Conservation (phyloP, 2,888 invertebrate genomes). For the Fabriciana adippe region DNA sequence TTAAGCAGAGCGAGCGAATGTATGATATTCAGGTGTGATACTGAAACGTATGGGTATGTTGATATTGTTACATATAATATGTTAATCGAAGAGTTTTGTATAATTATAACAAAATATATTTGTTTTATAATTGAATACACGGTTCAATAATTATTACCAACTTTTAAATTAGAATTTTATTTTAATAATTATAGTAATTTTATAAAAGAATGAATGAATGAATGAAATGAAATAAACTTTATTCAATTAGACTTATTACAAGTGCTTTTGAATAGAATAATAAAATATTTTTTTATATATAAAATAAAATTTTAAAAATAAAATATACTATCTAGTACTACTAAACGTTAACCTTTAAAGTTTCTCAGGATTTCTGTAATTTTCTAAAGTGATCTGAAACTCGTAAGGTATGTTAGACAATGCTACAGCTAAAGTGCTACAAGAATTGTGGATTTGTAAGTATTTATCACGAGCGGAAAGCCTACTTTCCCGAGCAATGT, state of each 20-base stretch:
- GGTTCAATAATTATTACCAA: no score
- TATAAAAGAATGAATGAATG: no score
- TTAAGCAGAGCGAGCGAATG: conserved; percentile 6
- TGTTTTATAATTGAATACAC: no score
- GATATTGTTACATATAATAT: background rate
- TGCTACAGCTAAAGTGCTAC: conserved; percentile 20
- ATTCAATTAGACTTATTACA: no score
- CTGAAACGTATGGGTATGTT: conserved; percentile 8
- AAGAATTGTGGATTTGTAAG: conserved; percentile 26
- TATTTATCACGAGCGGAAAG: conserved; percentile 24
- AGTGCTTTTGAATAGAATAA: no score
- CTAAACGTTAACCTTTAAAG: conserved; percentile 5
- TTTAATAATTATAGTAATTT: no score
- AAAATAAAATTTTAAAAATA: no score
- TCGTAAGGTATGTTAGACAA: conserved; percentile 15
- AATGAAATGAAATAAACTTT: no score
- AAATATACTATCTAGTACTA: background rate
- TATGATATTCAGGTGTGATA: conserved; percentile 1
- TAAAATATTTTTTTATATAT: no score
- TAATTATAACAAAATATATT: no score
- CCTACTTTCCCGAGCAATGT: conserved; percentile 20
- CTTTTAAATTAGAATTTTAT: no score
- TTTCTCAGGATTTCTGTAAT: conserved; percentile 19
- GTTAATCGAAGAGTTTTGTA: no score
- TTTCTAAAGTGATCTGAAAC: conserved; percentile 21